These are phyloP conservation scores for Rutilus rutilus DNA, from an alignment of 2,113 vertebrate genomes.

Conservation along the genomic window DNA sequence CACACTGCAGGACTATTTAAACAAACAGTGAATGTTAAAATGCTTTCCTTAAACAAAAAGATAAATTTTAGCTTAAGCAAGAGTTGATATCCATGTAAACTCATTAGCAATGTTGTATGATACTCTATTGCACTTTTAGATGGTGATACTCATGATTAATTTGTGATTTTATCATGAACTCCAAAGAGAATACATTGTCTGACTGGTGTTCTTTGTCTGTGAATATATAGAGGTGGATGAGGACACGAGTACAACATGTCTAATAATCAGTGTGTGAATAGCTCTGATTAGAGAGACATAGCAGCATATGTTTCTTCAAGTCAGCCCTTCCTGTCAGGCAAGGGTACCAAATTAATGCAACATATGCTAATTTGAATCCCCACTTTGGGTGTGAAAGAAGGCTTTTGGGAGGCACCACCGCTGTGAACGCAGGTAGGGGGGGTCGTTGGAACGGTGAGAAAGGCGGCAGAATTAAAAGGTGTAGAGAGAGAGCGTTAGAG, in stretches of 20 bases:
- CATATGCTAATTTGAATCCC: conserved; percentile 80
- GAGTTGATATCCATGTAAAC: background rate
- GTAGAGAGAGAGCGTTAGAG: conserved; percentile 28
- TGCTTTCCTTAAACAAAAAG: background rate
- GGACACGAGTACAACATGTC: conserved; percentile 50
- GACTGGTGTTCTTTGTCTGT: conserved; percentile 44
- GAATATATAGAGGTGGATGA: conserved; percentile 51
- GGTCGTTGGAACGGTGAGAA: conserved; percentile 55
- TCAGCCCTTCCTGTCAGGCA: conserved; percentile 63
- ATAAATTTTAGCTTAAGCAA: background rate
- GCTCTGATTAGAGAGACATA: conserved; percentile 64
- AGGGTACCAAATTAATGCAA: conserved; percentile 74
- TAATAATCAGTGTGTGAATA: conserved; percentile 62
- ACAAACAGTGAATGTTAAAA: background rate
- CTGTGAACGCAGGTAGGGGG: conserved; percentile 66
- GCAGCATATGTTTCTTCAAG: conserved; percentile 53
- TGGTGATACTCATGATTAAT: background rate
- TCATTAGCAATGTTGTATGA: background rate
- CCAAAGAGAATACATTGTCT: conserved; percentile 32
- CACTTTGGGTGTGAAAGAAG: conserved; percentile 72
- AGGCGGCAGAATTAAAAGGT: conserved; percentile 53
- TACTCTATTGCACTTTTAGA: background rate
- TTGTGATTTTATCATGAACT: background rate
- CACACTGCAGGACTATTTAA: background rate
- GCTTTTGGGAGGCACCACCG: conserved; percentile 70